Evolutionary conservation across 2,113 vertebrate genomes (phyloP), one percentile per base, ranked within the genome.

Genomic region (Lagopus muta): DNA sequence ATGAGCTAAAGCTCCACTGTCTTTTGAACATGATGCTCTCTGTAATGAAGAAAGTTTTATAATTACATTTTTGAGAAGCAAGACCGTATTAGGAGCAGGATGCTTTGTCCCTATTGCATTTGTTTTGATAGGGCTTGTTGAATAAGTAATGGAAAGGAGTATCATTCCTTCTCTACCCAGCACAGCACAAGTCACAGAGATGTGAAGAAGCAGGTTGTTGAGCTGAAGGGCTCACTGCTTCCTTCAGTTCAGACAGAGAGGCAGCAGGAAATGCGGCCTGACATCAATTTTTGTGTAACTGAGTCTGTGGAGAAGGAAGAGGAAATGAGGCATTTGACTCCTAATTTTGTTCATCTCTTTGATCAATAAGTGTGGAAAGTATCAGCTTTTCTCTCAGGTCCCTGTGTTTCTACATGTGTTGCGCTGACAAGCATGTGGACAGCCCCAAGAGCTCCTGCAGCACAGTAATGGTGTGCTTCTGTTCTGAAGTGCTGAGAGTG

Each of bases 1-100:
- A 48, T 82, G 72, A 82, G 64, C 62, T 61, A 43, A 82, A 32
- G 19, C 67, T 89, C 92, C 82, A 13, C 16, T 5, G 0, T 50
- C 52, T 67, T 88, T 81, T 92, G 77, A 90, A 84, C n/a, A 78
- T 55, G 13, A 25, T 13, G 61, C 0, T 0, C 18, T 64, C 17
- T 72, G 21, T 55, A 45, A 47, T 62, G n/a, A 76, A 38, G 28
- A 48, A 36, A 54, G 58, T 62, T 79, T 87, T 73, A 61, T 66
- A 79, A 89, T 92, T 76, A 69, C 6, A 8, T 55, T 90, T 92
- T 86, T 60, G 76, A 88, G 72, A 80, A 88, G n/a, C 54, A 88
- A 72, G 52, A 76, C 24, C 5, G 1, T 82, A 61, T 80, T 75
- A 54, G 67, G 89, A 73, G 30, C n/a, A 54, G n/a, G 30, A 82